Conservation (phyloP, 2,797 vertebrate genomes). For the Falco naumanni region DNA sequence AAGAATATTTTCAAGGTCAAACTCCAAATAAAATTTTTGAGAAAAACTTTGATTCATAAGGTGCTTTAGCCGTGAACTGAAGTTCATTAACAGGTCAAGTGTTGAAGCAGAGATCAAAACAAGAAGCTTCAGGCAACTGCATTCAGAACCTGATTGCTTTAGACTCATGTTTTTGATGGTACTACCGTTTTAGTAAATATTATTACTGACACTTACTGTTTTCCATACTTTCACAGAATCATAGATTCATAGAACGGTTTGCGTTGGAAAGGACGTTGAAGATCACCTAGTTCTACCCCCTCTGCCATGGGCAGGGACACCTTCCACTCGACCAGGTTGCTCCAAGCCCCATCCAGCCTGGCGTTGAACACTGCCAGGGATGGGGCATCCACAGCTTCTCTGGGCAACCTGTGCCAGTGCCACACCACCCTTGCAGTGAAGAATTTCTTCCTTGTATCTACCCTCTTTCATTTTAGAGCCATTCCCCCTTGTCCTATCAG, state of each 20-base stretch:
- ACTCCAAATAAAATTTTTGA: not conserved
- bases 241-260: not conserved
- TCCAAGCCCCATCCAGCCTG: not conserved
- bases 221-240: not conserved
- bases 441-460: not conserved
- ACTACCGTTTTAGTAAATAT: slow-evolving; percentile 34
- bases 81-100: not conserved
- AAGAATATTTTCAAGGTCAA: not conserved
- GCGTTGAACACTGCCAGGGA: not conserved
- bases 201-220: slow-evolving; percentile 34
- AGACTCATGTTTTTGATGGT: slow-evolving; percentile 36
- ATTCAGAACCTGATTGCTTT: slow-evolving; percentile 41
- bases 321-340: not conserved
- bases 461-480: not conserved
- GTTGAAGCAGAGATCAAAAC: slow-evolving; percentile 26
- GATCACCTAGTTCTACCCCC: not conserved
- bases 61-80: slow-evolving; percentile 48
- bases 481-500: not conserved
- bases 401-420: not conserved
- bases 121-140: slow-evolving; percentile 11
- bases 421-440: not conserved
- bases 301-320: not conserved
- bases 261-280: not conserved
- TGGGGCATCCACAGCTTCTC: not conserved
- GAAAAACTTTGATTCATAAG: slow-evolving; percentile 35